Percentiles rank a stretch among this genome's conserved stretches.
Conservation (phyloP, 2,113 vertebrate genomes). For the Lethenteron reissneri region DNA sequence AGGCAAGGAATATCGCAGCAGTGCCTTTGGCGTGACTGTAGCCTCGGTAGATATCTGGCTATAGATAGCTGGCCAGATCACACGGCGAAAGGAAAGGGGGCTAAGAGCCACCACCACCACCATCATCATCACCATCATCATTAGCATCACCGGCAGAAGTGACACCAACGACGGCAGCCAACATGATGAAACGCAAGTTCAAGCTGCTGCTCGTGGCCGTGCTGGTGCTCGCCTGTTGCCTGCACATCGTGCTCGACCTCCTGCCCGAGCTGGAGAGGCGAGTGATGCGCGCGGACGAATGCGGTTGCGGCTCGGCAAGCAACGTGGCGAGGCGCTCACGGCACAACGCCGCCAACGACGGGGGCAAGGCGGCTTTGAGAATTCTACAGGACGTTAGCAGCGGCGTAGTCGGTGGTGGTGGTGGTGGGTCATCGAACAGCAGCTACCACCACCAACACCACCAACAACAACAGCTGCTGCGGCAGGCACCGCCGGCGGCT, state of each 20-base stretch:
- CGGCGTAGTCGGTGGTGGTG: slow-evolving; percentile 17
- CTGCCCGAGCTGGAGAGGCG: slow-evolving; percentile 57
- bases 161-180: neutral
- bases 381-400: slow-evolving; percentile 78
- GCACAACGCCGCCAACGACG: slow-evolving; percentile 15
- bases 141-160: neutral
- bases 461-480: slow-evolving; percentile 1
- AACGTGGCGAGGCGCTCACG: neutral
- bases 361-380: slow-evolving; percentile 52
- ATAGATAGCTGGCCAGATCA: no score
- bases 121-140: neutral
- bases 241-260: slow-evolving; percentile 80
- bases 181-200: slow-evolving; percentile 46
- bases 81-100: no score
- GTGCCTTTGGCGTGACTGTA: no score
- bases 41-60: no score
- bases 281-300: slow-evolving; percentile 20
- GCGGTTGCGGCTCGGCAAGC: slow-evolving; percentile 12
- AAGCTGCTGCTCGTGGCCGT: slow-evolving; percentile 62
- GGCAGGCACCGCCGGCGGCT: neutral
- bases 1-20: no score
- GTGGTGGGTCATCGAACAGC: no score
- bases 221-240: slow-evolving; percentile 62
- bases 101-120: neutral
- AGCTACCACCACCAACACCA: no score